A percentile compares a stretch with the other conserved stretches of the same genome.
Evolutionary conservation across 2,113 vertebrate genomes (phyloP).

Genomic region (Hippolais icterina): DNA sequence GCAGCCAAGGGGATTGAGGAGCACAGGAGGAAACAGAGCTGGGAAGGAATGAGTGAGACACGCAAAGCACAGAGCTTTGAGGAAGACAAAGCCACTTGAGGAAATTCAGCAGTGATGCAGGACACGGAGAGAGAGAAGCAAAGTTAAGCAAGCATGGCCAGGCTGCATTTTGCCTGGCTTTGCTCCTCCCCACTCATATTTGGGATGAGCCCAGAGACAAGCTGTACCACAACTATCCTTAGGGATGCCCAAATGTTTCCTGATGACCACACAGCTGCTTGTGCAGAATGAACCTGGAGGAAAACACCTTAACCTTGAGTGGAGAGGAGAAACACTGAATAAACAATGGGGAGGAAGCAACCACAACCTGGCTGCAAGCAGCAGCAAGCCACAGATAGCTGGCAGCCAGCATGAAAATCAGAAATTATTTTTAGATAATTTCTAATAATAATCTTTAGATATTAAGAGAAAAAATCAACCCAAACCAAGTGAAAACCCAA

Average conservation of each 20-base stretch:
- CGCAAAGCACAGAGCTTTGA: rapidly evolving
- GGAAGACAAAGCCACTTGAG: neutral
- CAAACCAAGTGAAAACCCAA: neutral
- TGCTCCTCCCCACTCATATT: neutral
- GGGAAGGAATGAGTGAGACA: neutral
- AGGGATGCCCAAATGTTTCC: neutral
- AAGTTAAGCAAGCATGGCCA: neutral
- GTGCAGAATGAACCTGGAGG: neutral
- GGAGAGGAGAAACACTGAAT: neutral
- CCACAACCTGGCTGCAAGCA: neutral
- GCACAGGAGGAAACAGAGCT: neutral
- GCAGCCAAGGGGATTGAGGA: neutral
- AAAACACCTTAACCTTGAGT: neutral
- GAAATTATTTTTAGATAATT: too few relatives aligned
- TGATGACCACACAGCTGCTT: neutral
- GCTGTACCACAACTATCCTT: neutral
- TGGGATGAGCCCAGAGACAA: neutral
- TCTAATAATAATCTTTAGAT: too few relatives aligned
- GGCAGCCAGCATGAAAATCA: neutral
- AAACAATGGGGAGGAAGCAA: neutral
- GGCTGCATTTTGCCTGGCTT: neutral
- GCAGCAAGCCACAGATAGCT: neutral
- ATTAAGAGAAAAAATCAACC: neutral
- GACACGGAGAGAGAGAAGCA: neutral
- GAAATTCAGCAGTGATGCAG: neutral